Conservation (phyloP, 2,113 vertebrate species). For the Procavia capensis region DNA sequence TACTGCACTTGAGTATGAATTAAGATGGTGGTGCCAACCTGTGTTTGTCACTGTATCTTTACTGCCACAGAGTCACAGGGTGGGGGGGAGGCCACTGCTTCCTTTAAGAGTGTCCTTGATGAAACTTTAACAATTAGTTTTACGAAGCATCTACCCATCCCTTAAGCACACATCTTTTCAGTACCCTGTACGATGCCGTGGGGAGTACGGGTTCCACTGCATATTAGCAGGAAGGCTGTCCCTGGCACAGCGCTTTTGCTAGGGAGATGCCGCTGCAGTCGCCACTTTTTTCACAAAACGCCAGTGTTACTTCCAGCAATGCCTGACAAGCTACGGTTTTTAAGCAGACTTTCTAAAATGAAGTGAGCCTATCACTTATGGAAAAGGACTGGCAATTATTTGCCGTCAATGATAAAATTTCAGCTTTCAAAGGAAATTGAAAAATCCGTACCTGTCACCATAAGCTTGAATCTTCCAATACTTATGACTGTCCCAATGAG, state of each 20-base stretch:
- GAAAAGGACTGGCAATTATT: slow-evolving; percentile 1
- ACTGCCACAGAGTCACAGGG: not conserved
- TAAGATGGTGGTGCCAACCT: not conserved
- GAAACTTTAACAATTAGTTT: not conserved
- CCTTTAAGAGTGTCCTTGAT: not conserved
- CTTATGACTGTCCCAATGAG: not conserved
- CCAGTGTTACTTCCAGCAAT: not conserved
- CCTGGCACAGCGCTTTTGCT: not conserved
- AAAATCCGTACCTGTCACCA: slow-evolving; percentile 13
- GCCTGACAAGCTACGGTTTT: not conserved
- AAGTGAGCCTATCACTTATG: not conserved
- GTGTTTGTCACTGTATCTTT: not conserved
- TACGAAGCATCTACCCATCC: not conserved
- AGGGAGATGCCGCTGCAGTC: not conserved
- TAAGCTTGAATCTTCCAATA: slow-evolving; percentile 13
- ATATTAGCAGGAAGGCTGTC: not conserved
- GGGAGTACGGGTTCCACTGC: not conserved
- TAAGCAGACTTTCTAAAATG: slow-evolving; percentile 7
- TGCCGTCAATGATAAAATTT: slow-evolving; percentile 45
- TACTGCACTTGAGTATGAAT: not conserved
- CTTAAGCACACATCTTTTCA: not conserved
- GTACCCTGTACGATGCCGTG: not conserved
- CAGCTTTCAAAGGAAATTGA: slow-evolving; percentile 56
- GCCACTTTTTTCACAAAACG: not conserved
- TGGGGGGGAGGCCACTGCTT: not conserved